Conservation (phyloP, 2,888 invertebrate genomes). For the Megastigmus dorsalis region DNA sequence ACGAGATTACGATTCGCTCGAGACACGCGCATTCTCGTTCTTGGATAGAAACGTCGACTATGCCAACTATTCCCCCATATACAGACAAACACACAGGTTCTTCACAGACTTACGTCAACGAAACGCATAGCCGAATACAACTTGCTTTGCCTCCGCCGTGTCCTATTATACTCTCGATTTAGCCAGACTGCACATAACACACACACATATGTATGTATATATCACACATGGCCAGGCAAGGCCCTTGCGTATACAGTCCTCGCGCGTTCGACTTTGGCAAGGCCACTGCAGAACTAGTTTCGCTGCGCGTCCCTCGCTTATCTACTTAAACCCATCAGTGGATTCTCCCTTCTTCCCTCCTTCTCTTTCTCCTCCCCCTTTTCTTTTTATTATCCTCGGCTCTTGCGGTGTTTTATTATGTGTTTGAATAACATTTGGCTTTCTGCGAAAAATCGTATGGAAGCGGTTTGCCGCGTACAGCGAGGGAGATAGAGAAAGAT, state of each 20-base stretch:
- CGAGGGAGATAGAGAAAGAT: conserved; percentile 14
- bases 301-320: conserved; percentile 8
- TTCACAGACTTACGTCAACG: too few species aligned
- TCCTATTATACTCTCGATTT: too few species aligned
- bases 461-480: not conserved
- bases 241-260: not conserved
- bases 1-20: conserved; percentile 14
- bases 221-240: too few species aligned
- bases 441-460: conserved; percentile 25
- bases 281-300: conserved; percentile 45
- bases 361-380: not conserved
- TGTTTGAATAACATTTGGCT: conserved; percentile 41
- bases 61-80: conserved; percentile 7
- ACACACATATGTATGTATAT: too few species aligned
- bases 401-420: conserved; percentile 24
- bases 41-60: conserved; percentile 35
- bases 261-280: conserved; percentile 38
- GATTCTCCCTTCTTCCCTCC: not conserved
- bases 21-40: conserved; percentile 20
- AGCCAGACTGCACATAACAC: too few species aligned
- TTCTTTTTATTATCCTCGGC: not conserved
- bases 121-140: too few species aligned
- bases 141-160: not conserved
- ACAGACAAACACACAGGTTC: too few species aligned
- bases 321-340: conserved; percentile 20